Evolutionary conservation across 2,888 invertebrate species (phyloP).

Genomic region (Drosophila vallismaia): DNA sequence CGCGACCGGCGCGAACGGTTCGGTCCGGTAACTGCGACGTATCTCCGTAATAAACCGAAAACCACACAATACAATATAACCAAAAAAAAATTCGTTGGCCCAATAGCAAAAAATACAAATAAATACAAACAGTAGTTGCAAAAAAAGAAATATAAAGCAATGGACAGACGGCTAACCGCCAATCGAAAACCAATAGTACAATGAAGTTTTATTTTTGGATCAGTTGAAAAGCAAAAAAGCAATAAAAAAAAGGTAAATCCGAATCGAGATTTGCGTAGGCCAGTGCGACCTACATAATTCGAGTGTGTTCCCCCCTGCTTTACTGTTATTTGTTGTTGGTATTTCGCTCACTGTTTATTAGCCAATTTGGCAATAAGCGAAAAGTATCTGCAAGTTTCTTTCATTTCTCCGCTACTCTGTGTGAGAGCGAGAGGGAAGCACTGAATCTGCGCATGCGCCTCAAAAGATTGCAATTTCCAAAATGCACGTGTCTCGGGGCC

Average conservation of each 20-base stretch:
- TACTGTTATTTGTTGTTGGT: constrained; percentile 10
- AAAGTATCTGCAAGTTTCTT: constrained; percentile 1
- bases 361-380: constrained; percentile 8
- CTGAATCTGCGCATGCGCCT: not conserved
- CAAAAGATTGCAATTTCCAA: no score
- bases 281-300: constrained; percentile 33
- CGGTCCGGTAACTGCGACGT: not conserved
- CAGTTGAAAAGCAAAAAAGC: constrained; percentile 23
- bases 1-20: not conserved
- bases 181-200: constrained; percentile 55
- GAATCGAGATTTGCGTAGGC: constrained; percentile 38
- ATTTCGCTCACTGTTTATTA: constrained; percentile 6
- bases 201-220: constrained; percentile 47
- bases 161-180: constrained; percentile 63
- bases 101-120: not conserved
- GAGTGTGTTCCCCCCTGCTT: constrained; percentile 23
- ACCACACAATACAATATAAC: constrained; percentile 19
- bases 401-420: constrained; percentile 1
- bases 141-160: constrained; percentile 46
- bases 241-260: constrained; percentile 33
- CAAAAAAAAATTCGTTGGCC: constrained; percentile 18
- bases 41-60: constrained; percentile 3
- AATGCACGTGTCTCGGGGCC: constrained; percentile 43
- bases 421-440: not conserved
- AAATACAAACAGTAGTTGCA: constrained; percentile 13